A percentile compares a stretch with the other conserved stretches of the same genome.
Evolutionary conservation across 2,113 vertebrate genomes (phyloP).

Genomic region (Pantherophis guttatus): DNA sequence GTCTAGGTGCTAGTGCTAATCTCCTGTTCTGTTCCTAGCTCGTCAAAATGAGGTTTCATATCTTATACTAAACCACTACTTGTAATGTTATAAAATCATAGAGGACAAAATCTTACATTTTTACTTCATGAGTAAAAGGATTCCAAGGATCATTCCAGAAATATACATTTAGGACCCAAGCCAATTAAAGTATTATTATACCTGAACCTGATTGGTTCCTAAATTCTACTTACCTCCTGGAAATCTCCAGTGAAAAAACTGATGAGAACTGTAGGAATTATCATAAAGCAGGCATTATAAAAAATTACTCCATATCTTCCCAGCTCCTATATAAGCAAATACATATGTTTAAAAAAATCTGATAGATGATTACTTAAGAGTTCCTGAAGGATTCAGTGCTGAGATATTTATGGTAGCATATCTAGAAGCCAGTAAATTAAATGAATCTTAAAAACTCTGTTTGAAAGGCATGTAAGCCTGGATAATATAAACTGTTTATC

Average conservation of each 20-base stretch:
- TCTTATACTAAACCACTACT: background rate
- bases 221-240: slow-evolving; percentile 69
- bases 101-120: background rate
- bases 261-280: slow-evolving; percentile 79
- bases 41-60: background rate
- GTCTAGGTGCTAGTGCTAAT: too few relatives aligned
- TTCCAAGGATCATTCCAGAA: background rate
- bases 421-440: background rate
- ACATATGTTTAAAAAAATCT: background rate
- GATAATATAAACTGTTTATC: background rate
- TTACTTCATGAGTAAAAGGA: background rate
- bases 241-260: slow-evolving; percentile 85
- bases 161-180: background rate
- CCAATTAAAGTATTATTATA: background rate
- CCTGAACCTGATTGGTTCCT: background rate
- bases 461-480: too few relatives aligned
- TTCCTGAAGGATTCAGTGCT: background rate
- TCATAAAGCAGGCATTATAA: slow-evolving; percentile 89
- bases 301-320: slow-evolving; percentile 91
- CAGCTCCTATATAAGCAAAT: slow-evolving; percentile 73
- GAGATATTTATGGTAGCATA: background rate
- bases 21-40: background rate
- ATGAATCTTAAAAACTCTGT: background rate
- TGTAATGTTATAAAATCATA: background rate
- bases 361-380: background rate